These are phyloP conservation scores for Pyralis farinalis DNA, from an alignment of 2,888 invertebrate species.

Conservation along the genomic window DNA sequence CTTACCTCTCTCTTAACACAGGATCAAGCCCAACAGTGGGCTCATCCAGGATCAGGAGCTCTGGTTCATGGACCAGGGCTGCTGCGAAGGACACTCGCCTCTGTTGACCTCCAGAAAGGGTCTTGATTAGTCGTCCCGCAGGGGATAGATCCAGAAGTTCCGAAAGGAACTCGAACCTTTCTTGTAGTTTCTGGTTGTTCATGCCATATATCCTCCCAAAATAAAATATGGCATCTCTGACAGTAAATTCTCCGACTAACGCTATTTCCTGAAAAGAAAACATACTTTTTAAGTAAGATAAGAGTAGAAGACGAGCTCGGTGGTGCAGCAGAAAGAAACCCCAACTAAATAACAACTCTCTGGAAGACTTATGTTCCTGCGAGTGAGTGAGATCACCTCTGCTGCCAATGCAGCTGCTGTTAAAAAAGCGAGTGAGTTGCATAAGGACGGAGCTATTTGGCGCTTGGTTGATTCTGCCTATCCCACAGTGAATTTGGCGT, in stretches of 20 bases:
- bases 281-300: background rate
- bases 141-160: slow-evolving; percentile 89
- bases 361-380: too few species aligned
- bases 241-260: slow-evolving; percentile 88
- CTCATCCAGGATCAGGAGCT: slow-evolving; percentile 93
- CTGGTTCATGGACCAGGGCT: slow-evolving; percentile 93
- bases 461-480: too few species aligned
- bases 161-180: slow-evolving; percentile 84
- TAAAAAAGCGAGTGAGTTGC: too few species aligned
- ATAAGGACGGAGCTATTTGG: too few species aligned
- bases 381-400: too few species aligned
- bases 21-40: slow-evolving; percentile 98
- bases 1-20: slow-evolving; percentile 89
- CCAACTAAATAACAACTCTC: too few species aligned
- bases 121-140: slow-evolving; percentile 82
- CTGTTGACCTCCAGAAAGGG: slow-evolving; percentile 94
- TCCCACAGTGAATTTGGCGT: too few species aligned
- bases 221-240: slow-evolving; percentile 91
- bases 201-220: slow-evolving; percentile 94
- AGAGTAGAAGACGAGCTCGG: too few species aligned
- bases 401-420: too few species aligned
- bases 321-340: too few species aligned
- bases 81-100: slow-evolving; percentile 93
- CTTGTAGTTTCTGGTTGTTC: slow-evolving; percentile 81
- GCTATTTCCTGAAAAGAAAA: slow-evolving; percentile 84